These are phyloP conservation scores for Ecdyonurus torrentis DNA, from an alignment of 2,888 invertebrate species.

Conservation along the genomic window DNA sequence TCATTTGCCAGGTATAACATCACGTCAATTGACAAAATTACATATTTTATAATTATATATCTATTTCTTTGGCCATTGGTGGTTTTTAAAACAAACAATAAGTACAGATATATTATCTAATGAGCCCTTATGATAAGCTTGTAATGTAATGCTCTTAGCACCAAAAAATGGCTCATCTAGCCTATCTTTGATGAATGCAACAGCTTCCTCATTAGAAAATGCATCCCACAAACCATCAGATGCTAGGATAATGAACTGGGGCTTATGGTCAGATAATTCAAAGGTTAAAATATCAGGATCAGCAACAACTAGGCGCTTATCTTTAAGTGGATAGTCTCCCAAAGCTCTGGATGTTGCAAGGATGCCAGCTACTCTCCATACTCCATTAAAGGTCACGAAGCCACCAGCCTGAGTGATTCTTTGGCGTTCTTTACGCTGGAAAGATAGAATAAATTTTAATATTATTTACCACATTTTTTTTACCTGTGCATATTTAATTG, in stretches of 20 bases:
- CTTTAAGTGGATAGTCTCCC: slow-evolving; percentile 90
- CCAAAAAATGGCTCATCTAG: slow-evolving; percentile 75
- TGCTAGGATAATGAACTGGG: slow-evolving; percentile 79
- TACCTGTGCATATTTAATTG: no score
- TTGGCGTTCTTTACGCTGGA: slow-evolving; percentile 68
- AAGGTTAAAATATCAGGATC: slow-evolving; percentile 91
- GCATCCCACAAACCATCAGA: slow-evolving; percentile 97
- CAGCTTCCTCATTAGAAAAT: slow-evolving; percentile 87
- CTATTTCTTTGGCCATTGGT: neutral
- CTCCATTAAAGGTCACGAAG: slow-evolving; percentile 86
- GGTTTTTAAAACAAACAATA: slow-evolving; percentile 53
- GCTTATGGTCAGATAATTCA: slow-evolving; percentile 65
- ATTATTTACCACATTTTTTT: no score
- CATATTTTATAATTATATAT: no score
- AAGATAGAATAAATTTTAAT: slow-evolving; percentile 8
- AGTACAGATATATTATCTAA: slow-evolving; percentile 91
- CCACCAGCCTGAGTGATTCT: slow-evolving; percentile 92
- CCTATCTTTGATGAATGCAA: slow-evolving; percentile 70
- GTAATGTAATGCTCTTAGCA: slow-evolving; percentile 77
- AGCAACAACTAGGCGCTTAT: slow-evolving; percentile 82
- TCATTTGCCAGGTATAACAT: no score
- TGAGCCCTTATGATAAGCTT: slow-evolving; percentile 83
- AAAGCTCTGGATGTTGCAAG: slow-evolving; percentile 86
- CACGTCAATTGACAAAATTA: no score
- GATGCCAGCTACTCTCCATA: slow-evolving; percentile 92